phyloP scores from a whole-genome alignment of 1,140 invertebrate genomes.

The Chrysopa pallens region DNA sequence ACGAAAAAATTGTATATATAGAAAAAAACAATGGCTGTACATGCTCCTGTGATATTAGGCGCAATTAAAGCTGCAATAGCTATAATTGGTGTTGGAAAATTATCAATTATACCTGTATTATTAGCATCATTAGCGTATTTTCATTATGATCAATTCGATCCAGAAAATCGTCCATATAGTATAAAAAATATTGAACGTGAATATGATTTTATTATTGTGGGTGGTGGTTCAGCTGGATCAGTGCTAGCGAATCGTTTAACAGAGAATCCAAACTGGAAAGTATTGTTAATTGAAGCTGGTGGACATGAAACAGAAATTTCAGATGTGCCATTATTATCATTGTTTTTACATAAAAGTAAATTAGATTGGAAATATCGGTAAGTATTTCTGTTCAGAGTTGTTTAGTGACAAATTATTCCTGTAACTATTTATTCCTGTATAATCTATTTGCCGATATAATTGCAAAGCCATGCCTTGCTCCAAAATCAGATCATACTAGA shows the following conservation, averaged over 20 bases:
- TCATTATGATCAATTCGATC: constrained; percentile 71
- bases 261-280: constrained; percentile 56
- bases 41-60: constrained; percentile 26
- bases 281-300: constrained; percentile 74
- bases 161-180: constrained; percentile 60
- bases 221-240: constrained; percentile 71
- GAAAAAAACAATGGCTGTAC: constrained; percentile 17
- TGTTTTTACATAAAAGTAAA: constrained; percentile 78
- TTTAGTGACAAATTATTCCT: too few relatives aligned
- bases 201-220: constrained; percentile 68
- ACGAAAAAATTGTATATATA: constrained; percentile 1
- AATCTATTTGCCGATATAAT: too few relatives aligned
- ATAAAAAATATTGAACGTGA: constrained; percentile 38
- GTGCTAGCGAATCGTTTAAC: constrained; percentile 72
- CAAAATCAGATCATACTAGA: too few relatives aligned
- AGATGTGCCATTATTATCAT: constrained; percentile 62
- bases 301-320: constrained; percentile 69
- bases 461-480: too few relatives aligned
- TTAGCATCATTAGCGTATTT: constrained; percentile 64
- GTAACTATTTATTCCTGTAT: too few relatives aligned
- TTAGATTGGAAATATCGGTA: constrained; percentile 82
- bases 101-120: constrained; percentile 58
- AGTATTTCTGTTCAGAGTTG: too few relatives aligned
- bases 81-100: constrained; percentile 45
- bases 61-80: constrained; percentile 49